phyloP scores from a whole-genome alignment of 2,888 invertebrate genomes.

The Polyploca ridens region DNA sequence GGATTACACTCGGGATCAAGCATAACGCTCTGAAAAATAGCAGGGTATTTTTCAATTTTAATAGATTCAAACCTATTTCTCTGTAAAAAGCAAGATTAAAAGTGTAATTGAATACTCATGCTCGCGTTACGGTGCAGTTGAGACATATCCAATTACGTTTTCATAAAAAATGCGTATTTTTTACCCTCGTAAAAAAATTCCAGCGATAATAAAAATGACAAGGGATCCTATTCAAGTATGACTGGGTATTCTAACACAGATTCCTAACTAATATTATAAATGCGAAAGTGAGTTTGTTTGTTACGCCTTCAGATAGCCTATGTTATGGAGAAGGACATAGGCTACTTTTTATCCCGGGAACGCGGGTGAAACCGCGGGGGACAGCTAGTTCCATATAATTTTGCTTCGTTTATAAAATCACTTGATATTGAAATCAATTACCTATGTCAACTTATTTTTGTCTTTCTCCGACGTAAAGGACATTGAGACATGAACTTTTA shows the following conservation, averaged over 20 bases:
- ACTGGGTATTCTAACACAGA: background rate
- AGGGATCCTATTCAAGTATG: background rate
- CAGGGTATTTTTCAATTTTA: background rate
- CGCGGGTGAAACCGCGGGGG: too few species aligned
- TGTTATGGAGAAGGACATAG: too few species aligned
- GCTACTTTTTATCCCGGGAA: too few species aligned
- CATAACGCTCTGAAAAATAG: background rate
- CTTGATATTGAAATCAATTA: too few species aligned
- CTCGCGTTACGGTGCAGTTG: background rate
- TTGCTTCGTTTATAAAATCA: background rate
- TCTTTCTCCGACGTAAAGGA: background rate
- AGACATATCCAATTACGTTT: slow-evolving; percentile 13
- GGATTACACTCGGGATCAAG: background rate
- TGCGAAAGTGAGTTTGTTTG: too few species aligned
- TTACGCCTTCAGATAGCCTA: too few species aligned
- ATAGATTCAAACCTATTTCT: background rate
- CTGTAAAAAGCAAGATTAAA: slow-evolving; percentile 11
- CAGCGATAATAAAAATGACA: slow-evolving; percentile 7
- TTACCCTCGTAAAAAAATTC: background rate
- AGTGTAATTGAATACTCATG: background rate
- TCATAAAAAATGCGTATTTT: slow-evolving; percentile 2
- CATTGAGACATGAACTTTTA: background rate
- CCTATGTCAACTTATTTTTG: too few species aligned
- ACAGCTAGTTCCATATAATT: background rate
- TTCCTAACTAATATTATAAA: too few species aligned